A percentile compares a stretch with the other conserved stretches of the same genome.
These are phyloP conservation scores for Plestiodon gilberti DNA, from an alignment of 2,113 vertebrate species.

Conservation along the genomic window DNA sequence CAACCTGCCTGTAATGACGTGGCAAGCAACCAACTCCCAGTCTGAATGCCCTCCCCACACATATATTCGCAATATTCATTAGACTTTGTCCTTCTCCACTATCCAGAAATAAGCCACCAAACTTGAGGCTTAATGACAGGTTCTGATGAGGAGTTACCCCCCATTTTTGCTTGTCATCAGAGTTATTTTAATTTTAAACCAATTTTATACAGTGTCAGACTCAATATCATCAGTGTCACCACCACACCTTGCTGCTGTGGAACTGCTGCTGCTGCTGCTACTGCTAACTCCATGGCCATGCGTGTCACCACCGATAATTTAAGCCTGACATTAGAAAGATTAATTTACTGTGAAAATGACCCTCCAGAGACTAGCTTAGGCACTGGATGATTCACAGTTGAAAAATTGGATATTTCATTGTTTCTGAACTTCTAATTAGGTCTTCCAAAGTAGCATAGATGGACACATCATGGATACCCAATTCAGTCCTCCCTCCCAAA, in stretches of 20 bases:
- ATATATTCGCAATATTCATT: rapidly evolving
- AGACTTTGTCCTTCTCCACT: rapidly evolving
- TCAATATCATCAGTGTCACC: conserved; percentile 41
- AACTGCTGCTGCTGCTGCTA: conserved; percentile 34
- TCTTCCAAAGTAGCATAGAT: conserved; percentile 18
- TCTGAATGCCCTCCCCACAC: rapidly evolving
- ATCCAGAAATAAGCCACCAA: neutral
- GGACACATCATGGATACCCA: neutral
- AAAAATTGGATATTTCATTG: conserved; percentile 55
- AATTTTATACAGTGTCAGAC: conserved; percentile 59
- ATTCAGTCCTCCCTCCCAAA: neutral
- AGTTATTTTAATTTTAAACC: conserved; percentile 53
- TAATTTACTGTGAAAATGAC: conserved; percentile 63
- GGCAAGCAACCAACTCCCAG: rapidly evolving
- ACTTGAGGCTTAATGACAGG: neutral
- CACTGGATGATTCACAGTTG: conserved; percentile 50
- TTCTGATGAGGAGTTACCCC: neutral
- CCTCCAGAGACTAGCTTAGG: conserved; percentile 44
- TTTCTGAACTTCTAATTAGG: conserved; percentile 65
- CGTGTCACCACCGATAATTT: conserved; percentile 58
- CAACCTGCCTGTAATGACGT: neutral
- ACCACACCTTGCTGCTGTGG: neutral
- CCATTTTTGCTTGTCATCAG: neutral
- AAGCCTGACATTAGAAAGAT: conserved; percentile 53
- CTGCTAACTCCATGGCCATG: conserved; percentile 14